Conservation (phyloP, 2,113 vertebrate genomes). For the Burhinus bistriatus region DNA sequence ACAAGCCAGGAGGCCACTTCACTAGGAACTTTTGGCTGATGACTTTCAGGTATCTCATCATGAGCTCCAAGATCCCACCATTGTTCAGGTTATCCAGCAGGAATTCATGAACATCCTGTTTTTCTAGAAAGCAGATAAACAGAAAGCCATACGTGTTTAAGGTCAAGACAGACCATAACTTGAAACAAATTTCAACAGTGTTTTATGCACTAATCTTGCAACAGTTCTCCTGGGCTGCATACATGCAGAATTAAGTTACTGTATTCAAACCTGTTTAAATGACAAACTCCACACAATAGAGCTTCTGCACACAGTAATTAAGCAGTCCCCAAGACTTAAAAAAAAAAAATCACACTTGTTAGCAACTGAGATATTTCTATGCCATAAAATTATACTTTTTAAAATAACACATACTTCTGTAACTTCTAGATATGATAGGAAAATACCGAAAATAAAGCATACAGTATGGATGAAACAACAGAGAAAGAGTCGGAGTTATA, state of each 20-base stretch:
- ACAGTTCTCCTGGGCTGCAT: background rate
- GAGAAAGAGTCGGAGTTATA: background rate
- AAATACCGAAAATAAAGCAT: background rate
- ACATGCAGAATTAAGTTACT: background rate
- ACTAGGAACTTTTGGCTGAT: constrained; percentile 88
- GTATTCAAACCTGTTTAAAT: background rate
- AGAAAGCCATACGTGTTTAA: background rate
- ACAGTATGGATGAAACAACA: background rate
- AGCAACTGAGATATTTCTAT: background rate
- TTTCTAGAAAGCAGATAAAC: constrained; percentile 75
- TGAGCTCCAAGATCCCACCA: constrained; percentile 90
- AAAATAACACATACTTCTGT: background rate
- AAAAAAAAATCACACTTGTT: background rate
- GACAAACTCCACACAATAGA: background rate
- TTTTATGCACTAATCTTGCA: background rate
- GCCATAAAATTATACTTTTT: background rate
- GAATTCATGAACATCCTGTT: constrained; percentile 89
- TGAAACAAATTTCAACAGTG: background rate
- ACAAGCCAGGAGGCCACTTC: constrained; percentile 88
- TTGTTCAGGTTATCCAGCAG: constrained; percentile 87
- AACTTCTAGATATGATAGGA: background rate
- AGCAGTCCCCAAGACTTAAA: background rate
- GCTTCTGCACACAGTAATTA: background rate
- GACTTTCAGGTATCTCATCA: constrained; percentile 91
- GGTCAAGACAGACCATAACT: background rate